phyloP scores from a whole-genome alignment of 2,113 vertebrate genomes.

The Megaptera novaeangliae region DNA sequence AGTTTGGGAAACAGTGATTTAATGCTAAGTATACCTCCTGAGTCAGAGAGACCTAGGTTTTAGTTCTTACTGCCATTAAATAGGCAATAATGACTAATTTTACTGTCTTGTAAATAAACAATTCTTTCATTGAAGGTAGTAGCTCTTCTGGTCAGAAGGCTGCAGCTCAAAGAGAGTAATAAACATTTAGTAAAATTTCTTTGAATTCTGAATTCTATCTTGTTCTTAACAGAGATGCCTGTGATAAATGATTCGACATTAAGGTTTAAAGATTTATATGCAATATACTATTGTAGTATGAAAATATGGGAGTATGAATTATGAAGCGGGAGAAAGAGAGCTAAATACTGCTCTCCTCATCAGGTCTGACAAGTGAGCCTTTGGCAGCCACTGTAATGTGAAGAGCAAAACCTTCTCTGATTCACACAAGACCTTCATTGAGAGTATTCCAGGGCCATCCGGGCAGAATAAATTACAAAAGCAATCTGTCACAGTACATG shows the following conservation, averaged over 20 bases:
- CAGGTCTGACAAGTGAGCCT: background rate
- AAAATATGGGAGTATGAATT: background rate
- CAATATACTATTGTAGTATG: background rate
- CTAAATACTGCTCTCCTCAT: background rate
- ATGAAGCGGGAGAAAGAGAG: background rate
- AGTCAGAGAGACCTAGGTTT: constrained; percentile 32
- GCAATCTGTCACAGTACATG: constrained; percentile 1
- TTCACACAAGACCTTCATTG: background rate
- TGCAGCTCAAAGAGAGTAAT: background rate
- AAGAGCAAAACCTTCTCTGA: background rate
- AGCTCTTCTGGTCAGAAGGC: background rate
- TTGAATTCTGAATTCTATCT: constrained; percentile 34
- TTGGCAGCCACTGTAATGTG: background rate
- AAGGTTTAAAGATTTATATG: background rate
- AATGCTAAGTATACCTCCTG: background rate
- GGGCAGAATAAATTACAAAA: constrained; percentile 37
- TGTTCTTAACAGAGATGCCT: background rate
- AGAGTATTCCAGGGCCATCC: background rate
- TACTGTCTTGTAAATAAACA: constrained; percentile 31
- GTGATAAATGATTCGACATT: constrained; percentile 4
- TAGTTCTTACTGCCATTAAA: constrained; percentile 3
- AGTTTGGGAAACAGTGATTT: background rate
- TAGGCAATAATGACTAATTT: constrained; percentile 35
- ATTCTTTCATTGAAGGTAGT: constrained; percentile 2
- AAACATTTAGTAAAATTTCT: constrained; percentile 28